Evolutionary conservation across 2,797 vertebrate species (phyloP).

Genomic region (Babyrousa celebensis): DNA sequence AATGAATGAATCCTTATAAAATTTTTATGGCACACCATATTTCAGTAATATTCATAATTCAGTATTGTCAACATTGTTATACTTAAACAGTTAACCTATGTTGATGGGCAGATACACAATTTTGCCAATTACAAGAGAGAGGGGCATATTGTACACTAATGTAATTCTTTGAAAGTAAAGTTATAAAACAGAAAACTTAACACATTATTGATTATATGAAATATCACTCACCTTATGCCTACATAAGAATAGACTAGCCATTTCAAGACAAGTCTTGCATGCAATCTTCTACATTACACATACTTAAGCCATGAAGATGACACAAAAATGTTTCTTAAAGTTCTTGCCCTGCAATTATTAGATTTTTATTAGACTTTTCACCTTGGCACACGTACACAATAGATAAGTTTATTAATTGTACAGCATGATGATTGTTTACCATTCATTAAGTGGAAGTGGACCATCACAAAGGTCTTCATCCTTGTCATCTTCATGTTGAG

Average conservation of each 20-base stretch:
- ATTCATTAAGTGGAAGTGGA: background rate
- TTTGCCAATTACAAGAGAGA: background rate
- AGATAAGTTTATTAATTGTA: background rate
- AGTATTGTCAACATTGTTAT: background rate
- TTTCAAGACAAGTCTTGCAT: background rate
- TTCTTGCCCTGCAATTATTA: background rate
- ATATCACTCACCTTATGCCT: background rate
- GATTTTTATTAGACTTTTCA: background rate
- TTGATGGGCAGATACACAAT: background rate
- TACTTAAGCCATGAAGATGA: background rate
- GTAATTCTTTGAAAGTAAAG: background rate
- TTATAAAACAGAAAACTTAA: background rate
- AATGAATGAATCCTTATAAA: background rate
- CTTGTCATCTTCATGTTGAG: background rate
- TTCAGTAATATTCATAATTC: background rate
- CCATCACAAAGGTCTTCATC: background rate
- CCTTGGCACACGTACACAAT: background rate
- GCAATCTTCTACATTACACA: background rate
- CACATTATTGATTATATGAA: background rate
- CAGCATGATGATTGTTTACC: background rate
- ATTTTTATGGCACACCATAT: background rate
- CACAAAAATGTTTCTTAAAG: background rate
- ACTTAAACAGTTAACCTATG: background rate
- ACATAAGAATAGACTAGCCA: background rate
- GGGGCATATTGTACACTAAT: background rate